Conservation (phyloP, 2,797 vertebrate genomes). For the Anolis apletophallus region DNA sequence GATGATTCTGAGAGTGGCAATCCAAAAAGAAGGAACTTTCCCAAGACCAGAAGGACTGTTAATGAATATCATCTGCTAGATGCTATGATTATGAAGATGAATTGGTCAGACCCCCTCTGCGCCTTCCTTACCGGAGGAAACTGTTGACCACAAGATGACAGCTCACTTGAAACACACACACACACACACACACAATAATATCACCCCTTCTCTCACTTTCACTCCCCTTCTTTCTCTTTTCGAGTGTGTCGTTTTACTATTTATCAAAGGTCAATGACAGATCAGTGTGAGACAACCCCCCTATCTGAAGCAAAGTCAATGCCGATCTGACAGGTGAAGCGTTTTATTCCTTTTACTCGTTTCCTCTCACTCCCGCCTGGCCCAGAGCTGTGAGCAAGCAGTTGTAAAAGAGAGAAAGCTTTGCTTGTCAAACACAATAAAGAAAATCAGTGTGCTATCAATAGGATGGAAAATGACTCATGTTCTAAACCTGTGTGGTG, state of each 20-base stretch:
- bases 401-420: not conserved
- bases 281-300: not conserved
- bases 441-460: slow-evolving; percentile 27
- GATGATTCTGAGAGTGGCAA: no score
- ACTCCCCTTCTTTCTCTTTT: not conserved
- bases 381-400: not conserved
- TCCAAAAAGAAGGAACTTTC: no score
- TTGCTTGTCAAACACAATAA: slow-evolving; percentile 15
- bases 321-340: not conserved
- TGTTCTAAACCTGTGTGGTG: slow-evolving; percentile 31
- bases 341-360: not conserved
- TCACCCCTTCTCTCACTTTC: no score
- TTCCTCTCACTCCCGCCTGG: not conserved
- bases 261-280: not conserved
- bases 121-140: no score
- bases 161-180: no score
- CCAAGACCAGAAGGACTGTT: no score
- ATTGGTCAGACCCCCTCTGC: no score
- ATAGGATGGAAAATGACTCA: slow-evolving; percentile 19
- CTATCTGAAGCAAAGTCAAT: not conserved
- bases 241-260: not conserved
- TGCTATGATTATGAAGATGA: no score
- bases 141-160: no score
- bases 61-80: no score
- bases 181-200: no score